Percentiles rank a stretch among this genome's conserved stretches.
Evolutionary conservation across 2,113 vertebrate genomes (phyloP).

Genomic region (Pavo muticus): DNA sequence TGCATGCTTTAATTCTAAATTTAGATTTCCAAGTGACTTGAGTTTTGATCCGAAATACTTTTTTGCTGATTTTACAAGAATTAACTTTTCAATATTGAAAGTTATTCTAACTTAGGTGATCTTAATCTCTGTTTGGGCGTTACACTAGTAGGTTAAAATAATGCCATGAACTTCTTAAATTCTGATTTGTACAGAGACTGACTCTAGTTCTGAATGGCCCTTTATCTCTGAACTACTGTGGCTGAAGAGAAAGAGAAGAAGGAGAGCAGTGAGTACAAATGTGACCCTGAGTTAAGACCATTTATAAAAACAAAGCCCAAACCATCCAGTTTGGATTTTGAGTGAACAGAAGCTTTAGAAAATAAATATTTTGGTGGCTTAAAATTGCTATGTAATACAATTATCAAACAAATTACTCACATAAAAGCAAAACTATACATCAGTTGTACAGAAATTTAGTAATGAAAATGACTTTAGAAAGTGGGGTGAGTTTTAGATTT

Average conservation of each 20-base stretch:
- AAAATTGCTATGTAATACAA: neutral
- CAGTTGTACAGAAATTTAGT: neutral
- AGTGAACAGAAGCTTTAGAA: neutral
- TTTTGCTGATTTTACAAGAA: neutral
- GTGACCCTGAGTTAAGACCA: neutral
- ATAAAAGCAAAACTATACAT: neutral
- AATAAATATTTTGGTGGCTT: neutral
- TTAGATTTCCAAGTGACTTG: neutral
- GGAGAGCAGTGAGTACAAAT: conserved; percentile 88
- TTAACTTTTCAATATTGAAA: neutral
- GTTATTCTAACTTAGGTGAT: neutral
- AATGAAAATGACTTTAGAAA: neutral
- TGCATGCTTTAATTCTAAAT: neutral
- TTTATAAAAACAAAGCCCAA: neutral
- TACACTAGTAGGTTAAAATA: neutral
- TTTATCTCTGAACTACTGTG: conserved; percentile 86
- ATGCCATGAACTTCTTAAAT: conserved; percentile 2
- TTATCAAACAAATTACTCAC: neutral
- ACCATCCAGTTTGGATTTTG: neutral
- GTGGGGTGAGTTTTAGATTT: neutral
- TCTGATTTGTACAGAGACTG: conserved; percentile 77
- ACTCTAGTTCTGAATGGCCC: conserved; percentile 82
- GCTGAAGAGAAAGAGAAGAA: conserved; percentile 89
- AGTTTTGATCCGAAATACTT: neutral
- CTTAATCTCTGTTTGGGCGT: neutral